phyloP scores from a whole-genome alignment of 2,888 invertebrate species.

The Papilio protenor region DNA sequence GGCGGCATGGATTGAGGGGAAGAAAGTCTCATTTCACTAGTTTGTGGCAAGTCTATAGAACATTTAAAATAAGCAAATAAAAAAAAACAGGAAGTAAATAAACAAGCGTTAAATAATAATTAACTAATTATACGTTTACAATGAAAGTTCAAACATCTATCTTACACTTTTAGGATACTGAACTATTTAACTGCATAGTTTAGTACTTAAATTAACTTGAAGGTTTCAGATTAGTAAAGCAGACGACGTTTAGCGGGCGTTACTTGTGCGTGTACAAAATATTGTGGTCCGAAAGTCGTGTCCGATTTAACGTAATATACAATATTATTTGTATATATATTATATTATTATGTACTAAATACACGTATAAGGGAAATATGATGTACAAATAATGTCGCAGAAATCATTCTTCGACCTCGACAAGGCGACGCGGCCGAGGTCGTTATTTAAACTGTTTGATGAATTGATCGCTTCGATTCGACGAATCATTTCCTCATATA shows the following conservation, averaged over 20 bases:
- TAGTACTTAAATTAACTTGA: no score
- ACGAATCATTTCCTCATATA: conserved; percentile 6
- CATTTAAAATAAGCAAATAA: conserved; percentile 41
- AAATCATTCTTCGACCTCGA: neutral
- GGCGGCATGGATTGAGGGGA: conserved; percentile 68
- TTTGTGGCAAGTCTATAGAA: conserved; percentile 78
- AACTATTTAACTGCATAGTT: no score
- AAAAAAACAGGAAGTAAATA: conserved; percentile 9
- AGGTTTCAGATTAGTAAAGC: no score
- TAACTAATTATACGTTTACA: neutral
- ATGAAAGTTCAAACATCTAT: conserved; percentile 10
- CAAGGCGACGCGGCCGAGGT: neutral
- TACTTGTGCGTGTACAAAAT: neutral
- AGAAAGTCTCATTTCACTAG: conserved; percentile 77
- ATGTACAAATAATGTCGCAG: conserved; percentile 9
- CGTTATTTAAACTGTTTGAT: conserved; percentile 4
- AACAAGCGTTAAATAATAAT: neutral
- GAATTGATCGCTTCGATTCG: conserved; percentile 12
- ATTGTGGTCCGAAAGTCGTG: neutral
- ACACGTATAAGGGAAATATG: neutral
- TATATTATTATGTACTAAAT: neutral
- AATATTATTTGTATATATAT: neutral
- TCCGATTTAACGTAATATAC: neutral
- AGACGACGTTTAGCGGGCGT: no score
- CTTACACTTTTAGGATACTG: no score